Conservation (phyloP, 64 coral and sea anemone species). For the Trachythela sp. region DNA sequence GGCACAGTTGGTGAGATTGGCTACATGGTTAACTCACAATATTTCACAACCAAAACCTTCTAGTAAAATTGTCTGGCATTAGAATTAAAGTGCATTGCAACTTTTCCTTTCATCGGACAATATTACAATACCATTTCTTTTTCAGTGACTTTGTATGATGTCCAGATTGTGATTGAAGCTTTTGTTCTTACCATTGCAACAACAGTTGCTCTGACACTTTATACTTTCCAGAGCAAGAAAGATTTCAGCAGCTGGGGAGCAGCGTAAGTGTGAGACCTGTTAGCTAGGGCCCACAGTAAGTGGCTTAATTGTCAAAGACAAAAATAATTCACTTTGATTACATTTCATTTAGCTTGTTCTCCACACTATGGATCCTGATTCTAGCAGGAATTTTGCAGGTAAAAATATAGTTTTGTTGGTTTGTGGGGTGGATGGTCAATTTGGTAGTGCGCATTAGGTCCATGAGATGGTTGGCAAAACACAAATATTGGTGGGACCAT, state of each 20-base stretch:
- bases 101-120: too few relatives aligned
- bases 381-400: constrained; percentile 84
- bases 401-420: too few relatives aligned
- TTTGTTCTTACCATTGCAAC: constrained; percentile 90
- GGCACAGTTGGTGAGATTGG: constrained; percentile 79
- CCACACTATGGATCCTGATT: constrained; percentile 80
- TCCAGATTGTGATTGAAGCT: constrained; percentile 80
- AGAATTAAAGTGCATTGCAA: too few relatives aligned
- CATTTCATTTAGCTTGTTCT: constrained; percentile 62
- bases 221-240: constrained; percentile 97
- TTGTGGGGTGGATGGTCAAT: too few relatives aligned
- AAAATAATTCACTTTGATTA: background rate
- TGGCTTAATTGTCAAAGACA: background rate
- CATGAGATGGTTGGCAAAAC: background rate
- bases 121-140: constrained; percentile 2
- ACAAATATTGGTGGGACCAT: too few relatives aligned
- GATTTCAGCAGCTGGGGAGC: constrained; percentile 97
- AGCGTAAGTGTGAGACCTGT: constrained; percentile 55
- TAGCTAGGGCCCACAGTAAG: background rate
- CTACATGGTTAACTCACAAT: background rate
- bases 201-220: constrained; percentile 86
- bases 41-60: background rate
- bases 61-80: too few relatives aligned
- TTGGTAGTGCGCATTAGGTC: background rate
- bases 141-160: constrained; percentile 91